Conservation (phyloP, 2,797 vertebrate species). For the Sebastes aleutianus region DNA sequence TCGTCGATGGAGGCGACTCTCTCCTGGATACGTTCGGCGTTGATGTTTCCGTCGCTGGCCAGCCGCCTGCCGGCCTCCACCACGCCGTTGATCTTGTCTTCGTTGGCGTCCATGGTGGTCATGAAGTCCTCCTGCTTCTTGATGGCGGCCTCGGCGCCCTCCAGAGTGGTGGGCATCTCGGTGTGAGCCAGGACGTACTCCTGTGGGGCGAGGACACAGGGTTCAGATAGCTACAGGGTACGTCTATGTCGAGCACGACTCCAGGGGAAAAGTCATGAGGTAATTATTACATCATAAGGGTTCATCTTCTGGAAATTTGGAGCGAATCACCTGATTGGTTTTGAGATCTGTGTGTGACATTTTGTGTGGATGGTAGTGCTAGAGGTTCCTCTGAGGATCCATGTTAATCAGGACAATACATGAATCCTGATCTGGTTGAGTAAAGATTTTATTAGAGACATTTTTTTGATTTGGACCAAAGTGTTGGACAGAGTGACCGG, state of each 20-base stretch:
- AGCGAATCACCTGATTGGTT: too few species aligned
- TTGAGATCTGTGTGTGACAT: background rate
- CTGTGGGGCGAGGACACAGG: conserved; percentile 59
- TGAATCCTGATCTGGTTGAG: background rate
- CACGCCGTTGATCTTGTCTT: conserved; percentile 93
- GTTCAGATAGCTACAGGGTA: background rate
- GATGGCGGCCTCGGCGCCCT: conserved; percentile 92
- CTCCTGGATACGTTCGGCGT: conserved; percentile 84
- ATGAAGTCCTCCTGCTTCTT: conserved; percentile 98
- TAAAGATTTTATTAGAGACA: too few species aligned
- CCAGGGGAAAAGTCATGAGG: background rate
- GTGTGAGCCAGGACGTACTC: conserved; percentile 95
- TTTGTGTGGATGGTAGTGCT: background rate
- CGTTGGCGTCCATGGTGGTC: conserved; percentile 96
- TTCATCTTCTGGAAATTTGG: background rate
- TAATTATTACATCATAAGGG: too few species aligned
- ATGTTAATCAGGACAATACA: background rate
- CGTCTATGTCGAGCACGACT: background rate
- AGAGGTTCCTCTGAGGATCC: background rate
- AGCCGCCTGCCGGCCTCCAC: conserved; percentile 92
- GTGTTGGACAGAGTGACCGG: too few species aligned
- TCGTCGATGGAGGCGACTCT: conserved; percentile 91
- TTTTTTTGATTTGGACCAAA: too few species aligned
- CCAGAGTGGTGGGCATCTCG: conserved; percentile 92
- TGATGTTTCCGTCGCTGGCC: conserved; percentile 90